Base-by-base conservation (phyloP, 2,888 invertebrate species). In the Tetragnatha montana region DNA sequence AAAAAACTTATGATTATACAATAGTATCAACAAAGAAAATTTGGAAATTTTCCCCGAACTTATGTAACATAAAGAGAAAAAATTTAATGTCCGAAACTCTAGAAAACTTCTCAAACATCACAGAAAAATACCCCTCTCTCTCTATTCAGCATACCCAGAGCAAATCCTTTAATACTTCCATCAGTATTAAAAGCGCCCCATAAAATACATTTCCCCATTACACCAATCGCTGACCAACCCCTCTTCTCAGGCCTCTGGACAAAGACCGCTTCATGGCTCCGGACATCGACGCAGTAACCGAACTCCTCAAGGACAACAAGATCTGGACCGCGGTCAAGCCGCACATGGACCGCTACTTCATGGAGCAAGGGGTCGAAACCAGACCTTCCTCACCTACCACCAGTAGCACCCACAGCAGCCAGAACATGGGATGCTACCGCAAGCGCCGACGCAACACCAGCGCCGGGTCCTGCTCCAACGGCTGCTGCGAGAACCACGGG, bases 201-300 rank as follows among this genome's bases (percentile, higher is more conserved):
- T 35, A 35, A 35, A 35, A 35, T 35, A 35, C 4, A 35, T 35
- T 35, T 35, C 35, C 35, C 35, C 35, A 35, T 35, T 4, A 35
- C 1, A 35, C 35, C 35, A 35, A 35, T 35, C 4, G 12, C 6
- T 84, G 21, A 78, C 19, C 91, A 19, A 6, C n/a, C 10, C 49
- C 14, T 22, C 14, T 50, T 92, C 93, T 17, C 92, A 95, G 95
- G 70, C 94, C 95, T 7, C 95, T 95, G 94, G 95, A 95, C 88
- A 94, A 94, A 91, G 96, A 96, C 92, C 94, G 96, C 6, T 95
- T 94, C 92, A 95, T 96, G 95, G 94, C 95, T 0, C 95, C 95
- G 0, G 95, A 96, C 92, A 96, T 96, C 87, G 95, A 95, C 83
- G 94, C 94, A 6, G 95, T 94, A 1, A 95, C 95, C 0, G 93